Evolutionary conservation across 2,888 invertebrate species (phyloP).

Genomic region (Cremastobaeus sp.): DNA sequence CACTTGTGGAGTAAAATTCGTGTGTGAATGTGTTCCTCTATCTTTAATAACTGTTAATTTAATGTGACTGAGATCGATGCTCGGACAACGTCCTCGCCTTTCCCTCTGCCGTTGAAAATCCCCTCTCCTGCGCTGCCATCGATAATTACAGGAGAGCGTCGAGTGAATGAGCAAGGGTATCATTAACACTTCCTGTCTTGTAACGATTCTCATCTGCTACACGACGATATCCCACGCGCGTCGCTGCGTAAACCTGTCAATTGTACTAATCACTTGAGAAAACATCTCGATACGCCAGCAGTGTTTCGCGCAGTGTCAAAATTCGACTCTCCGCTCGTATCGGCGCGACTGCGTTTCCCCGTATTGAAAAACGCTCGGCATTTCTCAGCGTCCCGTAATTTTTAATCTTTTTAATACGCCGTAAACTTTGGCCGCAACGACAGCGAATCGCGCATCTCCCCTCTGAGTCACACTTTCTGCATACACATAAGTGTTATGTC

Average conservation of each 20-base stretch:
- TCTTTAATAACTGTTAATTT: slow-evolving; percentile 67
- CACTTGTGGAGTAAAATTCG: no score
- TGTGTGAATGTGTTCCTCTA: slow-evolving; percentile 30
- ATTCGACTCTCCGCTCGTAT: no score
- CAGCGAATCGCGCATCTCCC: no score
- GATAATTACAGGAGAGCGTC: slow-evolving; percentile 77
- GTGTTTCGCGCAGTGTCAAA: slow-evolving; percentile 7
- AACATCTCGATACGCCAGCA: slow-evolving; percentile 37
- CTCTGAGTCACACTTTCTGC: slow-evolving; percentile 39
- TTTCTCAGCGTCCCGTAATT: no score
- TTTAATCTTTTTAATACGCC: no score
- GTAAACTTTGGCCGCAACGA: no score
- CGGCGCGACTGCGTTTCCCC: neutral
- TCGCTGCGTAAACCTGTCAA: slow-evolving; percentile 74
- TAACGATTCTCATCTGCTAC: slow-evolving; percentile 76
- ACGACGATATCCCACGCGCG: slow-evolving; percentile 70
- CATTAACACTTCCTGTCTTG: slow-evolving; percentile 78
- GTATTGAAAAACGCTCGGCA: neutral
- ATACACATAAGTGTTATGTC: slow-evolving; percentile 36
- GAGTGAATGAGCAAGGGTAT: slow-evolving; percentile 77
- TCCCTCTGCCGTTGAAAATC: slow-evolving; percentile 58
- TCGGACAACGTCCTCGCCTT: slow-evolving; percentile 64
- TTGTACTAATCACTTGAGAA: slow-evolving; percentile 68
- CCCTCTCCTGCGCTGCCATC: slow-evolving; percentile 62
- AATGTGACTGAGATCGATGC: slow-evolving; percentile 59